Conservation (phyloP, 2,113 vertebrate species). For the Aythya baeri region DNA sequence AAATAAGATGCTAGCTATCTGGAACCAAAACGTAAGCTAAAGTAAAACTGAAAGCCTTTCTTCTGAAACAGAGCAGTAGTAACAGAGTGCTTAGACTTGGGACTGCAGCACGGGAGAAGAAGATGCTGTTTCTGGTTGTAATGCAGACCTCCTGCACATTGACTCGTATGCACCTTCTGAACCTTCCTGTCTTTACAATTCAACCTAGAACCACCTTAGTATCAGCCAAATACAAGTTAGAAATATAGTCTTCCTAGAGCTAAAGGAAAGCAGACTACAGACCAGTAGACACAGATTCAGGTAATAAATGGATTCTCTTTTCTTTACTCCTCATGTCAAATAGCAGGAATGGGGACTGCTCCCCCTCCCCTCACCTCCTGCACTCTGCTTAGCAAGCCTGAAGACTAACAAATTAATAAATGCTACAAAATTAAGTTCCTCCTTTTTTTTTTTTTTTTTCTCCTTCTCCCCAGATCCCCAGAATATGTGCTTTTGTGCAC, state of each 20-base stretch:
- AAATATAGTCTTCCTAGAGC: not conserved
- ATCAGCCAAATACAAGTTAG: not conserved
- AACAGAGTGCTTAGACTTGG: not conserved
- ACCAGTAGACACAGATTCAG: not conserved
- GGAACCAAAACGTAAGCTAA: not conserved
- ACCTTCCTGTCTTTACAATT: not conserved
- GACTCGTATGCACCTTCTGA: not conserved
- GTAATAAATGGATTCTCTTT: not conserved
- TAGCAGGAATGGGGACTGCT: not conserved
- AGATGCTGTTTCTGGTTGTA: not conserved
- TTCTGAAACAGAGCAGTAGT: not conserved
- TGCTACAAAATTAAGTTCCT: not conserved
- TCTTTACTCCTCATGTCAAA: not conserved
- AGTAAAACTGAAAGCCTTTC: not conserved
- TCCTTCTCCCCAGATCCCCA: not conserved
- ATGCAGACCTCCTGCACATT: not conserved
- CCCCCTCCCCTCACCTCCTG: not conserved
- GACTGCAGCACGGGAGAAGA: not conserved
- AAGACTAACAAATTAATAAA: not conserved
- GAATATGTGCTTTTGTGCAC: not conserved
- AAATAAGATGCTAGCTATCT: not conserved
- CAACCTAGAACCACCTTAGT: not conserved
- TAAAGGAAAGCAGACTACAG: not conserved
- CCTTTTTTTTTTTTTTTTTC: no score
- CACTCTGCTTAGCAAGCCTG: not conserved